Conservation (phyloP, 30 jellyfish, hydroid and myxozoan genomes). For the Hydractinia symbiolongicarpus region DNA sequence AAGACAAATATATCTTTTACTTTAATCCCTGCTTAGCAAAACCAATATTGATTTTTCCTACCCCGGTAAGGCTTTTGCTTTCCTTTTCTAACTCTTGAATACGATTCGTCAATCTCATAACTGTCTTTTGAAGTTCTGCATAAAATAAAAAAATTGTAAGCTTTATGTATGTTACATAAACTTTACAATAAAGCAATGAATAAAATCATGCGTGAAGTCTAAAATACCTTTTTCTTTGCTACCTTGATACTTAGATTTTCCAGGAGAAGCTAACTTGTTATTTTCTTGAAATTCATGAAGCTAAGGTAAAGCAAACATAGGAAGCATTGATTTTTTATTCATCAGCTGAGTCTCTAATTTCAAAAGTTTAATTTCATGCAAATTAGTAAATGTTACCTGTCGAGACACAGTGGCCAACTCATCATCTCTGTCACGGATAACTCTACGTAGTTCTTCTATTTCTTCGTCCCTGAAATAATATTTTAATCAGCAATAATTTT, state of each 20-base stretch:
- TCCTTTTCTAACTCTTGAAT: slow-evolving; percentile 59
- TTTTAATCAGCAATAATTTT: too few species aligned
- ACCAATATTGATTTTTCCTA: not conserved
- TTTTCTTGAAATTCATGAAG: slow-evolving; percentile 54
- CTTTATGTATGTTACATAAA: not conserved
- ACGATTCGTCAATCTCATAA: slow-evolving; percentile 59
- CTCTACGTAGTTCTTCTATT: slow-evolving; percentile 53
- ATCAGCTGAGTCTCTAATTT: not conserved
- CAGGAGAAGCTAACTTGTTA: slow-evolving; percentile 37
- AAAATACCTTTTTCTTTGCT: slow-evolving; percentile 18
- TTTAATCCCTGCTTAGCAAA: too few species aligned
- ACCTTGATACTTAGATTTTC: slow-evolving; percentile 16
- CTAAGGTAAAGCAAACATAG: slow-evolving; percentile 11
- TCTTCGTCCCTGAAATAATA: slow-evolving; percentile 54
- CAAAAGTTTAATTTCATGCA: not conserved
- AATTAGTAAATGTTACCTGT: slow-evolving; percentile 9
- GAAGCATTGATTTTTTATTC: not conserved
- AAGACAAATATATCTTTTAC: not conserved
- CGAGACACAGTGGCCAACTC: slow-evolving; percentile 36
- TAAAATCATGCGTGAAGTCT: not conserved
- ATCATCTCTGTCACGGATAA: slow-evolving; percentile 49
- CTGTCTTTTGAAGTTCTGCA: slow-evolving; percentile 72
- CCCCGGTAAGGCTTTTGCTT: not conserved
- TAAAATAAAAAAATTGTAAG: not conserved
- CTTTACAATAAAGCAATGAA: not conserved